A percentile compares a stretch with the other conserved stretches of the same genome.
Evolutionary conservation across 2,888 invertebrate species (phyloP).

Genomic region (Dasypolia templi): DNA sequence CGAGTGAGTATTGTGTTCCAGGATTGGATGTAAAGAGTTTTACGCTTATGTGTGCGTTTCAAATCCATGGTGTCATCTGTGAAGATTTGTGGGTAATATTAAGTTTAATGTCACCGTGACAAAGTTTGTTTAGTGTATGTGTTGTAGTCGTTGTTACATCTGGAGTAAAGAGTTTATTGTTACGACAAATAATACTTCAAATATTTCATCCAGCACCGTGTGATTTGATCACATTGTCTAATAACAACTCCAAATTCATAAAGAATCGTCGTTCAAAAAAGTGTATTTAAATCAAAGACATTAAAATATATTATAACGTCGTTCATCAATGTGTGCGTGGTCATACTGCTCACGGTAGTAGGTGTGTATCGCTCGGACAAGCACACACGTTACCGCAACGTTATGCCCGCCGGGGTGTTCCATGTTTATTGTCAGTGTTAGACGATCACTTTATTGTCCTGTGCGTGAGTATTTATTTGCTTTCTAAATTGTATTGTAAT

Average conservation of each 20-base stretch:
- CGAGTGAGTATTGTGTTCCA: constrained; percentile 53
- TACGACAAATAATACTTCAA: background rate
- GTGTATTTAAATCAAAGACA: no score
- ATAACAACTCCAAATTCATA: background rate
- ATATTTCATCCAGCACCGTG: background rate
- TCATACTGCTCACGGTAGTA: no score
- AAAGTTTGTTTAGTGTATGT: background rate
- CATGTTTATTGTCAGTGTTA: no score
- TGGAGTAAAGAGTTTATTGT: background rate
- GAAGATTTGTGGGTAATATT: background rate
- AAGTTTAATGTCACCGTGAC: background rate
- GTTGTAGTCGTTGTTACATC: constrained; percentile 21
- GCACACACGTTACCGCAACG: no score
- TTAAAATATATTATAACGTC: no score
- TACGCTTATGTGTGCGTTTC: constrained; percentile 26
- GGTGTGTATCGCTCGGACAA: no score
- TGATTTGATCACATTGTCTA: background rate
- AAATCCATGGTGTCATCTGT: background rate
- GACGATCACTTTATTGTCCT: no score
- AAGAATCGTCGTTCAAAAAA: no score
- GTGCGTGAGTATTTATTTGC: no score
- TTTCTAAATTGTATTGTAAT: no score
- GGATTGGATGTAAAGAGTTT: constrained; percentile 27
- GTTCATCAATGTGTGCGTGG: no score
- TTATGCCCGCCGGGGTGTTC: no score